Conservation (phyloP, 2,797 vertebrate genomes). For the Lithobates sylvaticus region DNA sequence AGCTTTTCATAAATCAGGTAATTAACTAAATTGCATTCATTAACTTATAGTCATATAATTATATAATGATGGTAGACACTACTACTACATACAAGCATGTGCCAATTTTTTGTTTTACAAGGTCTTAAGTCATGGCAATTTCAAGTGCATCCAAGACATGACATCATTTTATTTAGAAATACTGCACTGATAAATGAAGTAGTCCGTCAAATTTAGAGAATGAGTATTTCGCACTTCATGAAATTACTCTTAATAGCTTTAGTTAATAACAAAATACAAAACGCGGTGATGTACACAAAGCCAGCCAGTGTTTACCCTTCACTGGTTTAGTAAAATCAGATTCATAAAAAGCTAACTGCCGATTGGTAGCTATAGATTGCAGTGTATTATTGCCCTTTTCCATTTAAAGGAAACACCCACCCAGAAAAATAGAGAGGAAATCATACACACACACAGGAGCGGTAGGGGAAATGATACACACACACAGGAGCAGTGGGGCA, state of each 20-base stretch:
- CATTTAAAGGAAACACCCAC: too few relatives aligned
- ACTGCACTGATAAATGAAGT: not conserved
- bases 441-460: too few relatives aligned
- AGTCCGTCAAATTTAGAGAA: not conserved
- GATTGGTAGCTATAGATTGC: not conserved
- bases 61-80: not conserved
- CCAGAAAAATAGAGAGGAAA: too few relatives aligned
- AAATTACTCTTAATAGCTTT: not conserved
- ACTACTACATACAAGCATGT: not conserved
- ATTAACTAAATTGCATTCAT: not conserved
- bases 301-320: not conserved
- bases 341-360: not conserved
- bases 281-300: not conserved
- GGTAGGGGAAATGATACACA: too few relatives aligned
- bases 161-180: slow-evolving; percentile 27
- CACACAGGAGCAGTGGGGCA: too few relatives aligned
- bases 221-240: not conserved
- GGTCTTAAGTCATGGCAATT: not conserved
- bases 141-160: slow-evolving; percentile 37
- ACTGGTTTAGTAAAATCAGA: too few relatives aligned
- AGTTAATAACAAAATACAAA: not conserved
- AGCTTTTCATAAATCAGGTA: not conserved
- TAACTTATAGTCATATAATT: not conserved
- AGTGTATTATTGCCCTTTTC: too few relatives aligned
- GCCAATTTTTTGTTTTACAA: slow-evolving; percentile 1